Evolutionary conservation across 2,797 vertebrate species (phyloP).

Genomic region (Muscicapa comitata): DNA sequence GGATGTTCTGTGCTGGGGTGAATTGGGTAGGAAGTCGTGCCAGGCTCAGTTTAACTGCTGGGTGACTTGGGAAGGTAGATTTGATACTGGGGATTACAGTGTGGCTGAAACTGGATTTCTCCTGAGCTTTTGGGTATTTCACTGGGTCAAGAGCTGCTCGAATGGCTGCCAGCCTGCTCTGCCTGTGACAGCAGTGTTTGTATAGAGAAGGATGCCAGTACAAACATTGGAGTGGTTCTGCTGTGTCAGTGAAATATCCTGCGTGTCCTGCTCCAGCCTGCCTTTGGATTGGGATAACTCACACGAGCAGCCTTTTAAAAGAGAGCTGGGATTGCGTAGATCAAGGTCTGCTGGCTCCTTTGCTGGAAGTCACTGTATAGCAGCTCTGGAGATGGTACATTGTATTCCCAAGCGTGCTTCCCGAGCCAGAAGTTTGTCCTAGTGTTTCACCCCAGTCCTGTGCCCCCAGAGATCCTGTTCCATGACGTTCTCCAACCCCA

Average conservation of each 20-base stretch:
- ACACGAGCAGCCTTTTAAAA: accelerated
- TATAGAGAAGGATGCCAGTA: not conserved
- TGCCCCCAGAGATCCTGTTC: not conserved
- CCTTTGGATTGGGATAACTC: not conserved
- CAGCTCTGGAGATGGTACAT: not conserved
- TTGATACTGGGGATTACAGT: not conserved
- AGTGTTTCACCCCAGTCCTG: not conserved
- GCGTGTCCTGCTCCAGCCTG: not conserved
- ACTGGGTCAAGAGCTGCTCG: not conserved
- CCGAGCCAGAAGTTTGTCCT: not conserved
- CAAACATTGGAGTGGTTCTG: not conserved
- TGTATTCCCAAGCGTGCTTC: not conserved
- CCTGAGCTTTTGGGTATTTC: not conserved
- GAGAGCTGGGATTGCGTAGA: not conserved
- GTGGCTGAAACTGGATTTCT: not conserved
- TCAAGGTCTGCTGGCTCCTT: not conserved
- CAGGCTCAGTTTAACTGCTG: not conserved
- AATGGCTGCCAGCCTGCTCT: not conserved
- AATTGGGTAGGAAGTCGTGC: not conserved
- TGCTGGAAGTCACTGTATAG: not conserved
- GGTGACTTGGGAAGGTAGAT: not conserved
- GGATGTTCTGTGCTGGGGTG: not conserved
- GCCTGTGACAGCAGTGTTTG: conserved; percentile 1
- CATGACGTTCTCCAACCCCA: not conserved
- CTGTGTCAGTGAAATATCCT: not conserved